Evolutionary conservation across 1,140 invertebrate genomes (phyloP).

Genomic region (Telenomus remus): DNA sequence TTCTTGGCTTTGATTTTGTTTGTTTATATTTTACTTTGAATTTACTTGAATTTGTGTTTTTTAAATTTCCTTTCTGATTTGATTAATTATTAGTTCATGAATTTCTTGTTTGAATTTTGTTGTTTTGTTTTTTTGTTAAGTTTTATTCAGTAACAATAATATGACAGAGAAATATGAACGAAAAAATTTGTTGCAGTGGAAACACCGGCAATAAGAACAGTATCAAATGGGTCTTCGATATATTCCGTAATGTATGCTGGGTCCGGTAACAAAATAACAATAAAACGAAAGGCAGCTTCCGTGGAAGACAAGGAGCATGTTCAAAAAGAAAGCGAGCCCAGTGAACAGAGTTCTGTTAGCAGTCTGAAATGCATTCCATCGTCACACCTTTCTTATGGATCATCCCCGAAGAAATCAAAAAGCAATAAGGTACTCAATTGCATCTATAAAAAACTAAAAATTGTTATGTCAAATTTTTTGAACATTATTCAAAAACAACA

Average conservation of each 20-base stretch:
- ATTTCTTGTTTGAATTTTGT: no score
- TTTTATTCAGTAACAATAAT: no score
- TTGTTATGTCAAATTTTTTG: neutral
- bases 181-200: no score
- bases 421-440: constrained; percentile 68
- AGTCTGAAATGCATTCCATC: constrained; percentile 74
- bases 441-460: neutral
- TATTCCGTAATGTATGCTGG: constrained; percentile 88
- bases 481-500: no score
- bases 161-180: no score
- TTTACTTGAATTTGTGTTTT: no score
- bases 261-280: constrained; percentile 87
- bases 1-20: no score
- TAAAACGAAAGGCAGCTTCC: constrained; percentile 83
- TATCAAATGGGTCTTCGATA: constrained; percentile 82
- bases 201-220: constrained; percentile 76
- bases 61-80: no score
- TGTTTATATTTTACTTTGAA: no score
- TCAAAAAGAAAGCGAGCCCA: constrained; percentile 64
- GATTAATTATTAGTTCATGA: no score
- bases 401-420: constrained; percentile 71
- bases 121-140: no score
- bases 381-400: constrained; percentile 70
- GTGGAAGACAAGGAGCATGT: constrained; percentile 62
- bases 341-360: constrained; percentile 62